Conservation (phyloP, 2,888 invertebrate species). For the Drosophila dives region DNA sequence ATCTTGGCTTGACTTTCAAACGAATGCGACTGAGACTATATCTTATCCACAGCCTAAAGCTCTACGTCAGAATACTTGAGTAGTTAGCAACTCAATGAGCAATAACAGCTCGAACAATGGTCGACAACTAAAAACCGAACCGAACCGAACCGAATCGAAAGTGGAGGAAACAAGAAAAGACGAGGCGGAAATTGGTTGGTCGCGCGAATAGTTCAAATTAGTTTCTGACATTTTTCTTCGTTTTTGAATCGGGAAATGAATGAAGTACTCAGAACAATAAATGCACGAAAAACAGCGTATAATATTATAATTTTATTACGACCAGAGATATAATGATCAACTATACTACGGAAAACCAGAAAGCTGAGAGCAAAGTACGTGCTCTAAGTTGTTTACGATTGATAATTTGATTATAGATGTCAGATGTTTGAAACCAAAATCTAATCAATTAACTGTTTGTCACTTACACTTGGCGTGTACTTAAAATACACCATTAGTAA, state of each 20-base stretch:
- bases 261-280: not conserved
- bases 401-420: not conserved
- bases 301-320: not conserved
- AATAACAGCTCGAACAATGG: not conserved
- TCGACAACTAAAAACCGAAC: slow-evolving; percentile 20
- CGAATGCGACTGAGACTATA: slow-evolving; percentile 38
- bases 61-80: slow-evolving; percentile 33
- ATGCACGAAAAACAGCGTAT: not conserved
- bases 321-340: slow-evolving; percentile 1
- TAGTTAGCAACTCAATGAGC: slow-evolving; percentile 8
- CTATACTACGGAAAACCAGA: not conserved
- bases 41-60: slow-evolving; percentile 32
- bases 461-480: not conserved
- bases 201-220: slow-evolving; percentile 8
- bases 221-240: not conserved
- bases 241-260: slow-evolving; percentile 18
- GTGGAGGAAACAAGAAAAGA: not conserved
- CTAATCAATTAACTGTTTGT: not conserved
- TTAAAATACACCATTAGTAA: not conserved
- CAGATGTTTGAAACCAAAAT: not conserved
- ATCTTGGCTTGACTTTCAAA: slow-evolving; percentile 70
- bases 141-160: slow-evolving; percentile 1
- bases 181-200: slow-evolving; percentile 21
- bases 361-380: slow-evolving; percentile 8
- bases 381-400: not conserved